Conservation (phyloP, 2,797 vertebrate species). For the Thaleichthys pacificus region DNA sequence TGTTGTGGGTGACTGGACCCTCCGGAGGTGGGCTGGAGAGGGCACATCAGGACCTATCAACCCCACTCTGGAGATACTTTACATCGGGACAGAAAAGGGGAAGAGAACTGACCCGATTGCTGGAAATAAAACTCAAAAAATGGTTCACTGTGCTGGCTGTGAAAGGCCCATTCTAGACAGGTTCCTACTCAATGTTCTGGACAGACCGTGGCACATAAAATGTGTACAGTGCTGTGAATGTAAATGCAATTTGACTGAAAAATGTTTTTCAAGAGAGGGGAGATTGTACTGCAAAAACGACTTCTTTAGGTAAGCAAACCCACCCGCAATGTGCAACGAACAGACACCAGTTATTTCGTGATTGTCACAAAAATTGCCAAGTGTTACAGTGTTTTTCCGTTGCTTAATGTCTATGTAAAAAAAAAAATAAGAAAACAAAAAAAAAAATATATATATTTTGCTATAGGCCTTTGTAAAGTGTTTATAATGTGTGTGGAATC, state of each 20-base stretch:
- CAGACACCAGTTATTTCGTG: neutral
- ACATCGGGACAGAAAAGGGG: slow-evolving; percentile 55
- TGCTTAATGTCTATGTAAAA: too few relatives aligned
- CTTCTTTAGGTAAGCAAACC: slow-evolving; percentile 90
- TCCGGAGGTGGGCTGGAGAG: slow-evolving; percentile 41
- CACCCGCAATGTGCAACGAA: neutral
- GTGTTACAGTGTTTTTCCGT: neutral
- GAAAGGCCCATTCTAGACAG: slow-evolving; percentile 92
- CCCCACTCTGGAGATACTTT: neutral
- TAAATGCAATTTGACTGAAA: slow-evolving; percentile 90
- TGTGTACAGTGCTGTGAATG: slow-evolving; percentile 95
- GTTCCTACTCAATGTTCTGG: slow-evolving; percentile 91
- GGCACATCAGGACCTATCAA: neutral
- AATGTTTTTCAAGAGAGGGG: slow-evolving; percentile 93
- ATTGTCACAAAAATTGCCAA: neutral
- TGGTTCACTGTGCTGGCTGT: slow-evolving; percentile 81
- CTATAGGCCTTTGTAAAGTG: too few relatives aligned
- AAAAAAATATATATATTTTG: too few relatives aligned
- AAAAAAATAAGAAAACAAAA: too few relatives aligned
- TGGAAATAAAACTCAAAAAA: slow-evolving; percentile 56
- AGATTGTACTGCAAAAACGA: slow-evolving; percentile 94
- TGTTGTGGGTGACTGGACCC: slow-evolving; percentile 43
- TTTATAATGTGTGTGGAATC: neutral
- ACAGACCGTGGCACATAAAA: slow-evolving; percentile 94
- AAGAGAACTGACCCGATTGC: slow-evolving; percentile 46